A percentile compares a stretch with the other conserved stretches of the same genome.
These are phyloP conservation scores for Manduca sexta DNA, from an alignment of 1,140 invertebrate genomes.

Conservation along the genomic window DNA sequence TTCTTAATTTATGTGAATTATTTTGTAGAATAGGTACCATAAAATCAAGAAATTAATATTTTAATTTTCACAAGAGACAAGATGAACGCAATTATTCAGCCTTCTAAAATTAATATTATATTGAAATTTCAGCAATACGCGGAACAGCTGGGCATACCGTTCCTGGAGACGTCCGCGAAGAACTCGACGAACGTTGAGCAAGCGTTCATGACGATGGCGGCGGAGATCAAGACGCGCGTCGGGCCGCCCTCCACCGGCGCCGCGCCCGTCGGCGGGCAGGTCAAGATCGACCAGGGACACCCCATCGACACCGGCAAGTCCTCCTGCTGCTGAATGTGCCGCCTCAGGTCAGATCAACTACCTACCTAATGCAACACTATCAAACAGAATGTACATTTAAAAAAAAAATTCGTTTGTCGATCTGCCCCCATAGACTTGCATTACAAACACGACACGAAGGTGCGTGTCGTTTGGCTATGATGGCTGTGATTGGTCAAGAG, in stretches of 20 bases:
- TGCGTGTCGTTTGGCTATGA: no score
- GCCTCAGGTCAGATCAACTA: not conserved
- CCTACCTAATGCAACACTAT: not conserved
- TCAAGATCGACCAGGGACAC: slow-evolving; percentile 89
- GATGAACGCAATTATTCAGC: not conserved
- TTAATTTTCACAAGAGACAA: no score
- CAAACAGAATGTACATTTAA: no score
- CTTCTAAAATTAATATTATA: not conserved
- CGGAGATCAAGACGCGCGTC: slow-evolving; percentile 96
- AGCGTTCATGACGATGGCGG: slow-evolving; percentile 99
- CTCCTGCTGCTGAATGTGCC: slow-evolving; percentile 87
- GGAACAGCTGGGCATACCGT: slow-evolving; percentile 97
- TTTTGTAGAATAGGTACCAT: no score
- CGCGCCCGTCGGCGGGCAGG: slow-evolving; percentile 81
- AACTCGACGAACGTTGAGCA: slow-evolving; percentile 98
- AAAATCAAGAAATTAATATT: no score
- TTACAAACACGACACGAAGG: no score
- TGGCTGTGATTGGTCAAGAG: no score
- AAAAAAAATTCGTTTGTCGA: no score
- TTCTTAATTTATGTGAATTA: no score
- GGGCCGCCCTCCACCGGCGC: slow-evolving; percentile 86
- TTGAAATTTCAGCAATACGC: slow-evolving; percentile 87
- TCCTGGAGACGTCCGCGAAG: slow-evolving; percentile 98
- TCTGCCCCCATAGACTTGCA: no score
- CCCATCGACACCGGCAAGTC: slow-evolving; percentile 87